Conservation (phyloP, 1,140 invertebrate species). For the Drosophila orosa region DNA sequence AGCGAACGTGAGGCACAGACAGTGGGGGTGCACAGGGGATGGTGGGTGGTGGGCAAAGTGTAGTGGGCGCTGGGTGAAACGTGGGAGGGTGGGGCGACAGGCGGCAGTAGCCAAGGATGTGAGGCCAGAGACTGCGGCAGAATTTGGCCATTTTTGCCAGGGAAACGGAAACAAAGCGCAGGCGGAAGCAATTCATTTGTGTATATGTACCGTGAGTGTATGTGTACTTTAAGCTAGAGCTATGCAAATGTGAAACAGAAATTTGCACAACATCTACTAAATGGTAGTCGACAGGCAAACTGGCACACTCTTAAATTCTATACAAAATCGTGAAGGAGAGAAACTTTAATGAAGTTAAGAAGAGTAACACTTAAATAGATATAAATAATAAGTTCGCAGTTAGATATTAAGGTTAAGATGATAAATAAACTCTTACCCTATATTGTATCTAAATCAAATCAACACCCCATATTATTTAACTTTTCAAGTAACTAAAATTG, state of each 20-base stretch:
- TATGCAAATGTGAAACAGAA: conserved; percentile 57
- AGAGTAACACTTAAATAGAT: neutral
- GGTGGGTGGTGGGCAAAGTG: neutral
- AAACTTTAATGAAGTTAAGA: neutral
- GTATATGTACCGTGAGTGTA: conserved; percentile 41
- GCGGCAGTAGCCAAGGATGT: conserved; percentile 21
- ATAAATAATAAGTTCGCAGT: neutral
- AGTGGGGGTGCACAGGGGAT: neutral
- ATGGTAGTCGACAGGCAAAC: conserved; percentile 6
- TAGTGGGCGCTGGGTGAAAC: neutral
- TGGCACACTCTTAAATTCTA: conserved; percentile 3
- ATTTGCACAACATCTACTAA: conserved; percentile 32
- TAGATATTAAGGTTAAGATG: neutral
- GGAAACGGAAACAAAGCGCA: conserved; percentile 70
- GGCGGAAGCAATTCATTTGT: conserved; percentile 76
- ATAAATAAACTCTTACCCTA: neutral
- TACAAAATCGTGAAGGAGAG: neutral
- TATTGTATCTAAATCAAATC: neutral
- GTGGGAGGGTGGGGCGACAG: neutral
- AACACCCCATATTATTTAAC: neutral
- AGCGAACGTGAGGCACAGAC: conserved; percentile 36
- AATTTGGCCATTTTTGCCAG: conserved; percentile 54
- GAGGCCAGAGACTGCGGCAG: conserved; percentile 28
- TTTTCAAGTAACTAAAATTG: too few relatives aligned
- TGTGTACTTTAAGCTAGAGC: conserved; percentile 32